Evolutionary conservation across 2,888 invertebrate genomes (phyloP), one percentile per base, ranked within the genome.

Genomic region (Tetragonula carbonaria): DNA sequence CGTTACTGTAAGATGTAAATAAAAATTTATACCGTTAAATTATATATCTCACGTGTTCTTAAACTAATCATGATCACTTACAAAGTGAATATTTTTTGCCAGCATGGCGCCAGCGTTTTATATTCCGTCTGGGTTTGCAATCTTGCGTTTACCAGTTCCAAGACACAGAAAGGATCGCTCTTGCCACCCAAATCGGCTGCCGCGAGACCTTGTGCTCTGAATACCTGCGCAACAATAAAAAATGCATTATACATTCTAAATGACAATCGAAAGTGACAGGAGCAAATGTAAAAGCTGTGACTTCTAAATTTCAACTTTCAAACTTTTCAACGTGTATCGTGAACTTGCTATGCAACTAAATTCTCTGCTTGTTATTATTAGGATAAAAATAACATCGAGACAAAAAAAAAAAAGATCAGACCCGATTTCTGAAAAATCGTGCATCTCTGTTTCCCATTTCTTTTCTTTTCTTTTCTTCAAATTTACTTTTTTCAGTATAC

Each of bases 61-160:
- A 14, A 38, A 72, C 8, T n/a, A 13, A 5, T 16, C 2, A 11
- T 1, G 4, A 1, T 28, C 1, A 79, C 97, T 96, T 95, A 98
- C 98, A 99, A 99, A 67, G 98, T 99, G 94, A 99, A 99, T 89
- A 99, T 98, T 95, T 99, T 99, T 95, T 99, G 98, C 99, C 99
- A 99, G 88, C 97, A 98, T 0, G 99, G 99, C 76, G 97, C 96
- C 38, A 99, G 95, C 0, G 99, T 99, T 95, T 99, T 99, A 95
- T 99, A 99, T 95, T 99, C 99, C 0, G 99, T 99, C 94, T 99
- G 99, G 0, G 99, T 99, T 95, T 99, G 99, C 57, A 99, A 95
- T 74, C 99, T 96, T 0, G 98, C 97, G 94, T 99, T 99, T 21
- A 98, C 98, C 86, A 99, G 95, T 94, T 99, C 99, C 33, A 99